These are phyloP conservation scores for Tyria jacobaeae DNA, from an alignment of 2,888 invertebrate genomes.

Conservation along the genomic window DNA sequence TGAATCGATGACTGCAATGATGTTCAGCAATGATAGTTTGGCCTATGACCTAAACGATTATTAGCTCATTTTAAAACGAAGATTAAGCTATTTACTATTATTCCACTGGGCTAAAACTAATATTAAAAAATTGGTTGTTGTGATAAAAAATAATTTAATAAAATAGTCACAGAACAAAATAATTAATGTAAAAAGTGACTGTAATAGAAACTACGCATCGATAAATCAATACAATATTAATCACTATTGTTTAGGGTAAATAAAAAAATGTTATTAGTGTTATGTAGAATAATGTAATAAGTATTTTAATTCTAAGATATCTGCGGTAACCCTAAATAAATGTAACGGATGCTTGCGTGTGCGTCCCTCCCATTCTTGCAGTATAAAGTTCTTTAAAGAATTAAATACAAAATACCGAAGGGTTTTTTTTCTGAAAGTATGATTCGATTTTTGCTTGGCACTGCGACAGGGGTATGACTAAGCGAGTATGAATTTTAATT, in stretches of 20 bases:
- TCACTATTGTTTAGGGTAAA: too few relatives aligned
- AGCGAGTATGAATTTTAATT: conserved; percentile 49
- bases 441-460: conserved; percentile 20
- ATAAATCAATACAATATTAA: neutral
- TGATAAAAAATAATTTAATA: too few relatives aligned
- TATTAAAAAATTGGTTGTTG: too few relatives aligned
- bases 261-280: too few relatives aligned
- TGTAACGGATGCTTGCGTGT: conserved; percentile 55
- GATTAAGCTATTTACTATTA: too few relatives aligned
- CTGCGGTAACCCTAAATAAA: conserved; percentile 12
- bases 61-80: too few relatives aligned
- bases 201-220: neutral
- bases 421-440: neutral
- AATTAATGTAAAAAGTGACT: neutral
- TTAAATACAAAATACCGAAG: neutral
- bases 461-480: conserved; percentile 39
- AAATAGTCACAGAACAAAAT: neutral
- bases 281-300: too few relatives aligned
- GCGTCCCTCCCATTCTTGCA: conserved; percentile 21
- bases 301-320: too few relatives aligned
- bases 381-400: neutral
- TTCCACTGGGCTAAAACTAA: too few relatives aligned
- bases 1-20: neutral
- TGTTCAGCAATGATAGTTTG: neutral
- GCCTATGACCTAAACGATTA: neutral